Percentiles rank a stretch among this genome's conserved stretches.
phyloP scores from a whole-genome alignment of 2,797 vertebrate genomes.

The Phrynocephalus vlangalii region DNA sequence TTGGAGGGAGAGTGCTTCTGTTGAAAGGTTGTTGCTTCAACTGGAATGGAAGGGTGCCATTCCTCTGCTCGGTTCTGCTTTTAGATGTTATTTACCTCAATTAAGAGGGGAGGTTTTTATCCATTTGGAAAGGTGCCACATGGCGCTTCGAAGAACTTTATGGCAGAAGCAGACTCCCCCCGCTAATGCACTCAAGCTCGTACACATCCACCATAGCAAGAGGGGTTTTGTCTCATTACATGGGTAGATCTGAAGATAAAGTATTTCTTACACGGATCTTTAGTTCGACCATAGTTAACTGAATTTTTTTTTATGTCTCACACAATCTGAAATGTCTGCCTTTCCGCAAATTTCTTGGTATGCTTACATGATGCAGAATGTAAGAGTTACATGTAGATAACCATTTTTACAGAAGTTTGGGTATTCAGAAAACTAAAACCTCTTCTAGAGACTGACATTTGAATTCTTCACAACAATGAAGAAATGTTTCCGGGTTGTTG shows the following conservation, averaged over 20 bases:
- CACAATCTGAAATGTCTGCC: not conserved
- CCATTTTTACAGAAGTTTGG: conserved; percentile 27
- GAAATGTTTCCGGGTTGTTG: conserved; percentile 16
- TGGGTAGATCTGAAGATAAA: not conserved
- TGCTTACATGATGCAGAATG: not conserved
- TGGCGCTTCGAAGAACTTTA: not conserved
- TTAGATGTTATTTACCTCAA: not conserved
- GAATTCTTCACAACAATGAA: conserved; percentile 18
- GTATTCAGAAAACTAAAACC: not conserved
- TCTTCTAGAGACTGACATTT: not conserved
- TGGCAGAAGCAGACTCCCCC: not conserved
- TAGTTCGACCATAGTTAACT: not conserved
- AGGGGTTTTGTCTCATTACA: not conserved
- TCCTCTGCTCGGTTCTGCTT: conserved; percentile 4
- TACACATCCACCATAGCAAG: not conserved
- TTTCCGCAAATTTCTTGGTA: not conserved
- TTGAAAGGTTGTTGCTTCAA: conserved; percentile 12
- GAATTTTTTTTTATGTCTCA: not conserved
- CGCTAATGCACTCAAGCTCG: not conserved
- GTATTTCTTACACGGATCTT: not conserved
- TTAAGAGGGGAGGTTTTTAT: conserved; percentile 8
- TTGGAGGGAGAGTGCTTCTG: conserved; percentile 1
- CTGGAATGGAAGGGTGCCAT: not conserved
- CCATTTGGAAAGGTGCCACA: not conserved
- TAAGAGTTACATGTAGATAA: conserved; percentile 20